A percentile compares a stretch with the other conserved stretches of the same genome.
These are phyloP conservation scores for Agrochola litura DNA, from an alignment of 2,888 invertebrate genomes.

Conservation along the genomic window DNA sequence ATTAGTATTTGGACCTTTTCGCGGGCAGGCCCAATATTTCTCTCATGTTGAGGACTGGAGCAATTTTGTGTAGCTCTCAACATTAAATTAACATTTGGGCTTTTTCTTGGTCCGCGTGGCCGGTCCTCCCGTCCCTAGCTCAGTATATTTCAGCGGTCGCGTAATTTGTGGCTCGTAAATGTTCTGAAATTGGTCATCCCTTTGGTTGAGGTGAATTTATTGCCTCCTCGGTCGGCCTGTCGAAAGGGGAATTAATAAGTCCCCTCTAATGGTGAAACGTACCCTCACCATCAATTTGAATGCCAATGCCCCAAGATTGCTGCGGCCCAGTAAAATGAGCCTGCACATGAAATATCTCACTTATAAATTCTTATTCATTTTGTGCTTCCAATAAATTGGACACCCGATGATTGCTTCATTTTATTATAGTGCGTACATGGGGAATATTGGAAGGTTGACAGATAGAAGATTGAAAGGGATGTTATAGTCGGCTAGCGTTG, in stretches of 20 bases:
- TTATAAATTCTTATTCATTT: conserved; percentile 85
- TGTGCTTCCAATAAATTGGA: conserved; percentile 82
- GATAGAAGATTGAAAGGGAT: conserved; percentile 53
- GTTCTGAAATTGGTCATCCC: conserved; percentile 91
- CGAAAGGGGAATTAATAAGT: conserved; percentile 91
- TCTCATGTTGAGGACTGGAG: conserved; percentile 85
- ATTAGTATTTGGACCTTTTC: conserved; percentile 86
- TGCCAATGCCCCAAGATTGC: conserved; percentile 89
- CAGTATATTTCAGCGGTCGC: conserved; percentile 90
- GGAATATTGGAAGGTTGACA: conserved; percentile 60
- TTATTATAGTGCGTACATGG: conserved; percentile 74
- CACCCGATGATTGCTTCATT: conserved; percentile 78
- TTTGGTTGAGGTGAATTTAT: conserved; percentile 91
- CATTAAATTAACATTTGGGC: conserved; percentile 90
- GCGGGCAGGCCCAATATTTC: conserved; percentile 84
- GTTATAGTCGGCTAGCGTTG: conserved; percentile 36
- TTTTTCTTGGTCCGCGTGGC: conserved; percentile 85
- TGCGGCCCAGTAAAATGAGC: conserved; percentile 83
- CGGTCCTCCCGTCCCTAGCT: conserved; percentile 82
- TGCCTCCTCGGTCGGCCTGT: conserved; percentile 90
- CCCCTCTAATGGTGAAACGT: conserved; percentile 90
- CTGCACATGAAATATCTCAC: conserved; percentile 86
- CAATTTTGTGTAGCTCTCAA: conserved; percentile 88
- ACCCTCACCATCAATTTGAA: conserved; percentile 90
- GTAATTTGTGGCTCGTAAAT: conserved; percentile 91